These are phyloP conservation scores for Phrynocephalus guinanensis DNA, from an alignment of 2,797 vertebrate genomes.

Conservation along the genomic window DNA sequence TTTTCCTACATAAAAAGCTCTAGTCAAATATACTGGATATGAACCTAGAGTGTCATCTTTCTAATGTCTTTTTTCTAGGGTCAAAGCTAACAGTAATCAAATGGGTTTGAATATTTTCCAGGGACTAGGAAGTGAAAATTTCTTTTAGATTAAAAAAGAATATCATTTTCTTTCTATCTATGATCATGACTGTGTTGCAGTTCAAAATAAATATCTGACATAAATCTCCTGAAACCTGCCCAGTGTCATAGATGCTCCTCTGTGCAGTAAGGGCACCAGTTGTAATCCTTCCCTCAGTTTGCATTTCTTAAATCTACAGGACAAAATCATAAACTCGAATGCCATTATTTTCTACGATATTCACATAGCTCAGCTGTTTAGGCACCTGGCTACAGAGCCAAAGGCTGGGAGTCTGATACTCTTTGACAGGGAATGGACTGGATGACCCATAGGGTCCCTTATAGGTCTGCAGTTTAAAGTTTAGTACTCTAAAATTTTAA, in stretches of 20 bases:
- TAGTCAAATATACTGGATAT: conserved; percentile 28
- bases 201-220: not conserved
- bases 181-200: not conserved
- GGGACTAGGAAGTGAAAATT: conserved; percentile 18
- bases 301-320: conserved; percentile 24
- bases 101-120: conserved; percentile 32
- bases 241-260: not conserved
- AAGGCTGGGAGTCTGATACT: too few relatives aligned
- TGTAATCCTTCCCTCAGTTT: not conserved
- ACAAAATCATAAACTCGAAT: not conserved
- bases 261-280: conserved; percentile 39
- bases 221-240: not conserved
- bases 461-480: too few relatives aligned
- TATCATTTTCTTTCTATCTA: not conserved
- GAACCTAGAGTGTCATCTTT: conserved; percentile 36
- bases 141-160: not conserved
- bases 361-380: not conserved
- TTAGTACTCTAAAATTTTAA: too few relatives aligned
- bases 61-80: conserved; percentile 55
- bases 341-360: not conserved
- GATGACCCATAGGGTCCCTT: too few relatives aligned
- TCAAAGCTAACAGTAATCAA: conserved; percentile 45
- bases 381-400: too few relatives aligned
- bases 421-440: too few relatives aligned
- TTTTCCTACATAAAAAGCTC: conserved; percentile 13